These are phyloP conservation scores for Anguilla obscura DNA, from an alignment of 2,797 vertebrate genomes.

Conservation along the genomic window DNA sequence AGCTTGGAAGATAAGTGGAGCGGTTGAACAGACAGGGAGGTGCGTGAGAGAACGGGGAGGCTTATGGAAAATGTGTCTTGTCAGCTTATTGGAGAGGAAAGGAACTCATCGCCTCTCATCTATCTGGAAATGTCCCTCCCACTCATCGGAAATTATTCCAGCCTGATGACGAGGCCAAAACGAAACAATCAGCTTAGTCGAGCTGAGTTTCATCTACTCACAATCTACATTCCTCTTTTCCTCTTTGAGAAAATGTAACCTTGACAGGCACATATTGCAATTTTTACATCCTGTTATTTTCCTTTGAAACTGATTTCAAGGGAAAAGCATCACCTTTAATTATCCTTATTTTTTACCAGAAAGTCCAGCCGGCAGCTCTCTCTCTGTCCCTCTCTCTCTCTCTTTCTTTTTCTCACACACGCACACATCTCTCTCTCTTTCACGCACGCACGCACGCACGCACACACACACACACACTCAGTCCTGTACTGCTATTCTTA, in stretches of 20 bases:
- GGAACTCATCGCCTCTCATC: background rate
- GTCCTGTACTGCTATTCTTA: too few species aligned
- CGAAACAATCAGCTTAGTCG: background rate
- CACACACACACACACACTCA: background rate
- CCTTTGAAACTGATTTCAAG: background rate
- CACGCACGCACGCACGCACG: background rate
- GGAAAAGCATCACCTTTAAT: background rate
- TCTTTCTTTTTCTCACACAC: background rate
- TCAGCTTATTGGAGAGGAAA: background rate
- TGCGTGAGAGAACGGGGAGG: background rate
- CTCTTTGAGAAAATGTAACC: background rate
- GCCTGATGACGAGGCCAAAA: background rate
- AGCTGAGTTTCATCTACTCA: too few species aligned
- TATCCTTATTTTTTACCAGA: background rate
- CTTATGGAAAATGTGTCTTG: background rate
- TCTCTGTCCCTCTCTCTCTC: background rate
- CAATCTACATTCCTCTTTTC: background rate
- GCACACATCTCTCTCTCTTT: background rate
- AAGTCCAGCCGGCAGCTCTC: background rate
- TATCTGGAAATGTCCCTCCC: background rate
- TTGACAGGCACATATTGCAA: background rate
- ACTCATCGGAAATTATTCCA: background rate
- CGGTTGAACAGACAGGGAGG: background rate
- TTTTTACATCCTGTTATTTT: background rate
- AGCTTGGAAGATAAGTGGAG: background rate